Base-by-base conservation (phyloP, 2,888 invertebrate genomes). In the Diploptera punctata region DNA sequence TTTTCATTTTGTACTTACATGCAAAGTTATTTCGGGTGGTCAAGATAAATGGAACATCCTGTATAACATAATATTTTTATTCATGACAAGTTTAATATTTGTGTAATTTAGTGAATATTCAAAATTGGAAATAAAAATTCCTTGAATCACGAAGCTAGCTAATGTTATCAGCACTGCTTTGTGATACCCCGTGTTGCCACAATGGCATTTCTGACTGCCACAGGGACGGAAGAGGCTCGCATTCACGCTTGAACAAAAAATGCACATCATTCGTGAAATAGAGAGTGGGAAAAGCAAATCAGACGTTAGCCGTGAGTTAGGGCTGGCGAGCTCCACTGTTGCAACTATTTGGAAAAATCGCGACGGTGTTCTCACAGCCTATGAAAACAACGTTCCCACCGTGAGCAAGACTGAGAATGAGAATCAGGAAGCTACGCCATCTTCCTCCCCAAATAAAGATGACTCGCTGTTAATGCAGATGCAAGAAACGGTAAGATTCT, bases 191-290 rank as follows among this genome's bases (percentile, higher is more conserved):
- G 5, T 29, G 57, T 10, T 44, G 65, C 65, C 65, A 44, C 65
- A 44, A 44, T 65, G 65, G 65, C 65, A 44, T 65, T 65, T 65
- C 47, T 65, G 47, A 44, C 65, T 70, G 70, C 70, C 70, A 81
- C 85, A 87, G 86, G 86, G 86, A 82, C 86, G 86, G 81, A 87
- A 86, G 83, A 84, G 86, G 82, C 85, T 87, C 80, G 86, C 86
- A 80, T 87, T 87, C 85, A 86, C 86, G 80, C 84, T 86, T 82
- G 86, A 86, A 84, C 86, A 87, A 85, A 87, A 87, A 84, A 85
- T 86, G 84, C 85, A 86, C 83, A 86, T 87, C 82, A 86, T 87
- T 82, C 85, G 85, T 79, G 86, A 86, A 81, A 86, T 87, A 79
- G 86, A 86, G 81, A 84, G 84, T 77, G 86, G 86, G 77, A 86